Evolutionary conservation across 2,888 invertebrate species (phyloP), one percentile per base, ranked within the genome.

Genomic region (Uropetala carovei): DNA sequence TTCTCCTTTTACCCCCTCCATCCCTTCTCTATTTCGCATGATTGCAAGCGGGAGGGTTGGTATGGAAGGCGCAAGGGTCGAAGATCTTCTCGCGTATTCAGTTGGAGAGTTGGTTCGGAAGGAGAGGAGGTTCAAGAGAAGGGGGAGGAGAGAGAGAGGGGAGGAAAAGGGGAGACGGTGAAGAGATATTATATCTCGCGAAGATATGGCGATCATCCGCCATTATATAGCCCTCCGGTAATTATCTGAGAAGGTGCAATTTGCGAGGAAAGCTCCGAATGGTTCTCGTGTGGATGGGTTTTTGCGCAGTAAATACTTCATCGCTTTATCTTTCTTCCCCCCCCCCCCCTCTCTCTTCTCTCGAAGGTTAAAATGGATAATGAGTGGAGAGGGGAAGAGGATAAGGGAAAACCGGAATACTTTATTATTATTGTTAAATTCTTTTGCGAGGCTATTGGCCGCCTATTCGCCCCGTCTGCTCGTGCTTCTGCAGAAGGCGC

Each of bases 151-250:
- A n/a, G n/a, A 83, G 27, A 83, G 30, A 60, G 5, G 27, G 1
- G 30, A 13, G 59, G 11, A 60, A 9, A 27, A 83, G 18, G 27
- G 5, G 58, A 27, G 58, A 58, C 7, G 27, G 59, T n/a, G 30
- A 82, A 7, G 30, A 82, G 82, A 43, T 59, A 85, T 86, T 86
- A 86, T 60, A 60, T 60, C 60, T 30, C 14, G 30, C 27, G 43
- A 86, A 57, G 22, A 86, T 86, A 30, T 59, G 30, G 60, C 59
- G 86, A 86, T 86, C 86, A 86, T 86, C 57, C 59, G 14, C 30
- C 60, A 14, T 27, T 75, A 3, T 43, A 27, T 9, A 75, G 22
- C 22, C 75, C 75, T 13, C 43, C 43, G 13, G 75, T 10, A 75
- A 75, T 75, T 75, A 75, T 75, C 22, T 11, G n/a, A 43, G 13